These are phyloP conservation scores for Rhinopomastus cyanomelas DNA, from an alignment of 2,113 vertebrate species.

Conservation along the genomic window DNA sequence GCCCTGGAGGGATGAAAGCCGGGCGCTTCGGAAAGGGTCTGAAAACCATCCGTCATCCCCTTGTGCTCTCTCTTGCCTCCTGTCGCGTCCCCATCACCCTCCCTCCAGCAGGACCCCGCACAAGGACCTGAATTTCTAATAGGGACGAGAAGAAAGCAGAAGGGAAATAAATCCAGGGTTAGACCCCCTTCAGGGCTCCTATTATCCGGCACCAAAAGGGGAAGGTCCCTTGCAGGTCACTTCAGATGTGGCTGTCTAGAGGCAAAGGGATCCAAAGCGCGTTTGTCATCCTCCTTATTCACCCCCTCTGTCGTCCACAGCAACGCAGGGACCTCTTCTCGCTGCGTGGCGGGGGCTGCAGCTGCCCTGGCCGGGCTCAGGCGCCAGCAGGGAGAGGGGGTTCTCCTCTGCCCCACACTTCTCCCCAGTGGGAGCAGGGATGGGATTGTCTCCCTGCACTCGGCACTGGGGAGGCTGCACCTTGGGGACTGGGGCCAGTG, in stretches of 20 bases:
- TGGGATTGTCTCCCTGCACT: no score
- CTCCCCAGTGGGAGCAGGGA: no score
- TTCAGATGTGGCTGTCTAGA: conserved; percentile 44
- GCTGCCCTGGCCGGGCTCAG: not conserved
- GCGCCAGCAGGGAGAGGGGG: not conserved
- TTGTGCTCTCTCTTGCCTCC: conserved; percentile 31
- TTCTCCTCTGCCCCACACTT: not conserved
- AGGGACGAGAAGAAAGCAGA: not conserved
- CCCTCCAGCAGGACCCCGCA: not conserved
- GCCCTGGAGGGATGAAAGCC: conserved; percentile 2
- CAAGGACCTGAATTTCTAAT: conserved; percentile 15
- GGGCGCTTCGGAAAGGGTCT: conserved; percentile 10
- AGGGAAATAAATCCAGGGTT: not conserved
- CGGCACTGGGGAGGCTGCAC: no score
- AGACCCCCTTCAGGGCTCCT: conserved; percentile 40
- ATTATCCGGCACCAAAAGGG: conserved; percentile 39
- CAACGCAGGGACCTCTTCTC: not conserved
- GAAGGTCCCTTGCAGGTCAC: conserved; percentile 51
- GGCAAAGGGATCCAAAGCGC: conserved; percentile 25
- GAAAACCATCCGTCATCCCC: conserved; percentile 31
- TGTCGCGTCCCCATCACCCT: conserved; percentile 1
- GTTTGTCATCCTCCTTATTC: conserved; percentile 38
- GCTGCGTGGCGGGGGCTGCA: not conserved
- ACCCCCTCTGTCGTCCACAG: not conserved
- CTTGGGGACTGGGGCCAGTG: no score